phyloP scores from a whole-genome alignment of 2,797 vertebrate genomes.

The Premnoplex brunnescens region DNA sequence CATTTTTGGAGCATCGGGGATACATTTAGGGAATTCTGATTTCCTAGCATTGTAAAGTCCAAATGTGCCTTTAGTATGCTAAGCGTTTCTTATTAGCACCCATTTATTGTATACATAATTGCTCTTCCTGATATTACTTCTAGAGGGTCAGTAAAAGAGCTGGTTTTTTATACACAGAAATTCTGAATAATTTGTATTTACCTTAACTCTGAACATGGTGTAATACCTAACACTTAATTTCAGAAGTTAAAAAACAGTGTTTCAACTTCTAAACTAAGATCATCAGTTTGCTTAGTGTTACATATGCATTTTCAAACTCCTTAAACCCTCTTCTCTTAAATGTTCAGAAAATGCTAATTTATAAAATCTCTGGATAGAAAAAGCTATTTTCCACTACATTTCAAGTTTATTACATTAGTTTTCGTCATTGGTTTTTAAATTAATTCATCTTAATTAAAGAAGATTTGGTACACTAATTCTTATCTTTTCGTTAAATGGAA shows the following conservation, averaged over 20 bases:
- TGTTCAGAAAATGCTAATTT: background rate
- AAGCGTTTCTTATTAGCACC: background rate
- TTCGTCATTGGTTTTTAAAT: background rate
- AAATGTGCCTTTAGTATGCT: background rate
- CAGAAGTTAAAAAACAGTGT: background rate
- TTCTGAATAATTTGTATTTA: background rate
- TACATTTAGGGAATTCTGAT: background rate
- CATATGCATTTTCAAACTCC: background rate
- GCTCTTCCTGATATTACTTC: background rate
- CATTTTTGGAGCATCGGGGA: rapidly evolving
- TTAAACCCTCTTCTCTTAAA: background rate
- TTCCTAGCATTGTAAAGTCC: background rate
- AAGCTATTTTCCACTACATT: slow-evolving; percentile 5
- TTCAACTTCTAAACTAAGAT: background rate
- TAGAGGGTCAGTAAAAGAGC: background rate
- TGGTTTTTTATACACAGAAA: background rate
- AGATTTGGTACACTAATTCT: slow-evolving; percentile 27
- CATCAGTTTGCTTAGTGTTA: background rate
- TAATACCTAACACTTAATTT: background rate
- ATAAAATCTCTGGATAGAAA: background rate
- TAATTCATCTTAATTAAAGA: slow-evolving; percentile 27
- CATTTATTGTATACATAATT: background rate
- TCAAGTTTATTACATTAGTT: background rate
- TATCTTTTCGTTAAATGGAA: background rate
- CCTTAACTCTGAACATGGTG: background rate